Evolutionary conservation across 2,888 invertebrate genomes (phyloP).

Genomic region (Masnerella sp.): DNA sequence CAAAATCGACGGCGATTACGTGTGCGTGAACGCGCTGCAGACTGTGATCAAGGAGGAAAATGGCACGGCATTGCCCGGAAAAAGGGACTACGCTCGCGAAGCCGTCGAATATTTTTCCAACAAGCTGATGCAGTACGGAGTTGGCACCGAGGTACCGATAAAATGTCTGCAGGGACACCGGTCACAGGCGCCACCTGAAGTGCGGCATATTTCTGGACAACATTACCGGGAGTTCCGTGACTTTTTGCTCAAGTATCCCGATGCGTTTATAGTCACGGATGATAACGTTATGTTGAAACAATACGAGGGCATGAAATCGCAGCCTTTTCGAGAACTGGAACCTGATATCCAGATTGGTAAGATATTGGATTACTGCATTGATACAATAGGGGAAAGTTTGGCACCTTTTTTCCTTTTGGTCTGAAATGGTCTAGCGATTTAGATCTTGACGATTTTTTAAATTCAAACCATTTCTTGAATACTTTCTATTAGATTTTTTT

Average conservation of each 20-base stretch:
- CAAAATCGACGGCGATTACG: slow-evolving; percentile 95
- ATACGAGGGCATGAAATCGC: slow-evolving; percentile 83
- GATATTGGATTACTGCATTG: slow-evolving; percentile 11
- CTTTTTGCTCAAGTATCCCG: slow-evolving; percentile 90
- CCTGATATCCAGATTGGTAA: slow-evolving; percentile 53
- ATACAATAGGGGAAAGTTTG: too few relatives aligned
- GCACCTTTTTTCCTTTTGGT: background rate
- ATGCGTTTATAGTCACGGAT: slow-evolving; percentile 88
- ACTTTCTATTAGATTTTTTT: too few relatives aligned
- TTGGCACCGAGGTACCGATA: slow-evolving; percentile 97
- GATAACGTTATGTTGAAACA: slow-evolving; percentile 89
- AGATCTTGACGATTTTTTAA: too few relatives aligned
- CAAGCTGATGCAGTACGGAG: slow-evolving; percentile 96
- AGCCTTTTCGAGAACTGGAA: slow-evolving; percentile 82
- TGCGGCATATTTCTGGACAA: slow-evolving; percentile 96
- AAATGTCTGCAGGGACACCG: slow-evolving; percentile 97
- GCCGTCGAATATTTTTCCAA: slow-evolving; percentile 98
- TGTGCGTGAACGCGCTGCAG: slow-evolving; percentile 90
- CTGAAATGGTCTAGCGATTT: too few relatives aligned
- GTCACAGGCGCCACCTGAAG: slow-evolving; percentile 97
- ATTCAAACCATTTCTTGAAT: too few relatives aligned
- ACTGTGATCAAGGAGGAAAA: slow-evolving; percentile 81
- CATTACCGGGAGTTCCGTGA: slow-evolving; percentile 96
- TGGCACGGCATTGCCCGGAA: slow-evolving; percentile 80
- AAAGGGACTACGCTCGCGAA: slow-evolving; percentile 95